These are phyloP conservation scores for Oncorhynchus masou DNA, from an alignment of 2,113 vertebrate species.

Conservation along the genomic window DNA sequence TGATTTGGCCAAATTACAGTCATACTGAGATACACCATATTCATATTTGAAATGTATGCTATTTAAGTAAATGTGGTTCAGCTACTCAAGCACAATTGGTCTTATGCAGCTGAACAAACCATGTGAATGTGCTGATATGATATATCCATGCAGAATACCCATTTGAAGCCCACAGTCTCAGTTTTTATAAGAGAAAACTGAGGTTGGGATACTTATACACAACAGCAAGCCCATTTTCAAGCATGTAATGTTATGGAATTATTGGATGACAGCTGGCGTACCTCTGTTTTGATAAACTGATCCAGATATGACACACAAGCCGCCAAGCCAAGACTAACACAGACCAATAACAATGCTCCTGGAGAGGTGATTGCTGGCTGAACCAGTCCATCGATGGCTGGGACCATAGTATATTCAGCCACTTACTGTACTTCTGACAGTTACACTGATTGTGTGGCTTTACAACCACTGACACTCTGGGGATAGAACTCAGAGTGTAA, in stretches of 20 bases:
- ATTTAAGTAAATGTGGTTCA: constrained; percentile 35
- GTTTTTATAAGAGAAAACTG: too few species aligned
- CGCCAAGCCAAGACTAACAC: background rate
- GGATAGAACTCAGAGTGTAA: background rate
- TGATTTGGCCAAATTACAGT: constrained; percentile 29
- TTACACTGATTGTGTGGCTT: constrained; percentile 24
- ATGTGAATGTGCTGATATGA: background rate
- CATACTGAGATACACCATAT: constrained; percentile 38
- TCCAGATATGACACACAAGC: background rate
- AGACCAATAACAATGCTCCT: constrained; percentile 1
- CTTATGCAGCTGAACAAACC: constrained; percentile 39
- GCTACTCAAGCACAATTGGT: constrained; percentile 33
- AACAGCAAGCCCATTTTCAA: background rate
- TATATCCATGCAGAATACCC: too few species aligned
- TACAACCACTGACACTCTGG: background rate
- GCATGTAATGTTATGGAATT: too few species aligned
- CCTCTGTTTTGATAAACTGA: background rate
- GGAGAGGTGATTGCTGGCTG: constrained; percentile 1
- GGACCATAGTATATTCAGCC: constrained; percentile 25
- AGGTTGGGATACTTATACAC: background rate
- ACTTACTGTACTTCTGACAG: constrained; percentile 32
- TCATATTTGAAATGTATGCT: constrained; percentile 32
- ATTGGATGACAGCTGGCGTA: background rate
- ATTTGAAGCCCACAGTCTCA: too few species aligned
- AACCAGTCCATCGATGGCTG: background rate